Percentiles rank a stretch among this genome's conserved stretches.
Evolutionary conservation across 2,888 invertebrate genomes (phyloP).

Genomic region (Strigamia crassipes): DNA sequence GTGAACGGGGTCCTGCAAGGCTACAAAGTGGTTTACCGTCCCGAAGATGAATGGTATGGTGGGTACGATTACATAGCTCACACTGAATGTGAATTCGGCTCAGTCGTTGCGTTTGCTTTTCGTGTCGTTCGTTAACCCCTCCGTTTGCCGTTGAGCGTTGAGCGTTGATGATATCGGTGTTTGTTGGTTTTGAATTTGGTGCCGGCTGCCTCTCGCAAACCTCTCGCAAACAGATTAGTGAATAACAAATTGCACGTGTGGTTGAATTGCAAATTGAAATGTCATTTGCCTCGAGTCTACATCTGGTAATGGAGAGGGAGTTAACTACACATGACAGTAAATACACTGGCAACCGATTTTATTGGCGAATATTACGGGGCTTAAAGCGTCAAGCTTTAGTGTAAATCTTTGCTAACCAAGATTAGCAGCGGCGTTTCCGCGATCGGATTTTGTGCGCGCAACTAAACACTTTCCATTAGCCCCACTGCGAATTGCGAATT

Average conservation of each 20-base stretch:
- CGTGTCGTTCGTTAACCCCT: too few relatives aligned
- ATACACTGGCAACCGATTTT: not conserved
- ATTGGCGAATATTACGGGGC: not conserved
- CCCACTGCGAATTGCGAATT: too few relatives aligned
- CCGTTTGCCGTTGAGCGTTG: too few relatives aligned
- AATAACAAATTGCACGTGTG: not conserved
- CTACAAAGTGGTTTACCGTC: conserved; percentile 61
- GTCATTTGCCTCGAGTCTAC: not conserved
- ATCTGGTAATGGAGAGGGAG: not conserved
- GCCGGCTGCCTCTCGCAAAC: not conserved
- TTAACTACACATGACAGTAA: not conserved
- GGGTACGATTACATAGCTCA: conserved; percentile 60
- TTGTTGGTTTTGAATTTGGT: not conserved
- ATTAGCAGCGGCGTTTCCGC: not conserved
- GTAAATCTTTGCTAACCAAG: not conserved
- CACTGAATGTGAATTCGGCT: not conserved
- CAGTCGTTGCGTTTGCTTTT: too few relatives aligned
- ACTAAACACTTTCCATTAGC: not conserved
- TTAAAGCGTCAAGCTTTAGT: not conserved
- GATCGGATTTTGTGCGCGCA: not conserved
- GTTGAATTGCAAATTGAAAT: not conserved
- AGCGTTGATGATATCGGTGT: too few relatives aligned
- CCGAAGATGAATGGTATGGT: conserved; percentile 91
- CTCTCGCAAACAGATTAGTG: not conserved
- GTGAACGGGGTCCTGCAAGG: conserved; percentile 65